Conservation (phyloP, 1,140 invertebrate genomes). For the Pachyrhynchus sulphureomaculatus region DNA sequence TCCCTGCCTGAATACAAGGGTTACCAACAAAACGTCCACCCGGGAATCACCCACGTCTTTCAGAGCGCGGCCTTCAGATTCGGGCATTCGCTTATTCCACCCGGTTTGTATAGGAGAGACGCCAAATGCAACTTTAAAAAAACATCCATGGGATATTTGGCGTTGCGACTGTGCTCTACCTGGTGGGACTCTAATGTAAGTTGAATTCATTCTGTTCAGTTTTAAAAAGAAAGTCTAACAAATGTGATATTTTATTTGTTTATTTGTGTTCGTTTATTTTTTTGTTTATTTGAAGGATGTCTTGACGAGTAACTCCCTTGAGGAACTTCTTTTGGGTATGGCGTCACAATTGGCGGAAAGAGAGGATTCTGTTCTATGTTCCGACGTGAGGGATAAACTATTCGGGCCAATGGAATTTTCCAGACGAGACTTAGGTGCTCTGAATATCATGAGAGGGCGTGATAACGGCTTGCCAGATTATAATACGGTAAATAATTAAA, state of each 20-base stretch:
- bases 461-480: constrained; percentile 97
- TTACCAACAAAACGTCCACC: constrained; percentile 91
- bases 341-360: constrained; percentile 91
- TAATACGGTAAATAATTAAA: constrained; percentile 71
- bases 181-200: constrained; percentile 98
- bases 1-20: constrained; percentile 69
- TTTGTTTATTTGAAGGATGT: constrained; percentile 73
- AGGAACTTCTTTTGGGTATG: constrained; percentile 91
- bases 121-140: constrained; percentile 78
- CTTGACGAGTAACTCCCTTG: constrained; percentile 78
- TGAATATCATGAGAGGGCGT: constrained; percentile 97
- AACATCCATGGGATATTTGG: constrained; percentile 78
- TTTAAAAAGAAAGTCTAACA: too few species aligned
- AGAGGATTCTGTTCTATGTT: constrained; percentile 91
- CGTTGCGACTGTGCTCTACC: constrained; percentile 90
- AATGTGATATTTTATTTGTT: too few species aligned
- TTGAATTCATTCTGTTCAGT: neutral
- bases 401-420: constrained; percentile 99
- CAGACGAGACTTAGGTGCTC: constrained; percentile 87
- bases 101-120: constrained; percentile 84
- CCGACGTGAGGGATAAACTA: constrained; percentile 93
- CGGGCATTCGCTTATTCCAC: constrained; percentile 95
- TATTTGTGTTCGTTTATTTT: too few species aligned
- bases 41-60: constrained; percentile 95
- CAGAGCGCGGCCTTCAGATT: constrained; percentile 97